Evolutionary conservation across 2,113 vertebrate species (phyloP).

Genomic region (Sapajus apella): DNA sequence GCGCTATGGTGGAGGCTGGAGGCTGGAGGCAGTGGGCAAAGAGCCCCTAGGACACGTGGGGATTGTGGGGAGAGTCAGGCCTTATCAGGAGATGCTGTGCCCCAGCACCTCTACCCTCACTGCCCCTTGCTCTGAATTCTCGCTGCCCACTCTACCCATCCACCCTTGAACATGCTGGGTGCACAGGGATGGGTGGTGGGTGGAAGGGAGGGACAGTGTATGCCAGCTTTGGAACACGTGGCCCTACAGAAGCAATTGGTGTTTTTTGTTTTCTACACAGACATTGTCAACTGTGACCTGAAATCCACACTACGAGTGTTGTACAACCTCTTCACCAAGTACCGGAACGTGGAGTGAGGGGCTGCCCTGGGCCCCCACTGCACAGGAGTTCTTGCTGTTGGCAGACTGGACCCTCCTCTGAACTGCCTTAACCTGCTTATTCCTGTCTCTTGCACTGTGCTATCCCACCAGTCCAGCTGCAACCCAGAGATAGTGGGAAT

Average conservation of each 20-base stretch:
- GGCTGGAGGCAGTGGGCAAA: neutral
- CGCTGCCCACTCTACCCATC: rapidly evolving
- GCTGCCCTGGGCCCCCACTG: neutral
- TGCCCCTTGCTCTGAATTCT: neutral
- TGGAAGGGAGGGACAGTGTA: neutral
- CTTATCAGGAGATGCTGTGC: neutral
- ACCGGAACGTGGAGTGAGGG: conserved; percentile 92
- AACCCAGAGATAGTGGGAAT: neutral
- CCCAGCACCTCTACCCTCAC: neutral
- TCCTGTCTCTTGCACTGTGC: conserved; percentile 28
- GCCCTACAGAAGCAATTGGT: neutral
- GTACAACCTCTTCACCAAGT: conserved; percentile 98
- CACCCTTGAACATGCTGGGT: neutral
- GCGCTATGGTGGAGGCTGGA: neutral
- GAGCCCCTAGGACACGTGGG: neutral
- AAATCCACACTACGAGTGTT: conserved; percentile 97
- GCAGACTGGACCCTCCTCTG: neutral
- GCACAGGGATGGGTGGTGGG: rapidly evolving
- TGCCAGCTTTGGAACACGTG: neutral
- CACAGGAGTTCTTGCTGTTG: neutral
- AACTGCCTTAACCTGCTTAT: neutral
- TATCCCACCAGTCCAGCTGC: conserved; percentile 1
- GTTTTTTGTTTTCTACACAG: conserved; percentile 81
- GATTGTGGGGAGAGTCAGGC: neutral
- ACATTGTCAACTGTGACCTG: conserved; percentile 98